Conservation (phyloP, 2,797 vertebrate species). For the Rhynchotus rufescens region DNA sequence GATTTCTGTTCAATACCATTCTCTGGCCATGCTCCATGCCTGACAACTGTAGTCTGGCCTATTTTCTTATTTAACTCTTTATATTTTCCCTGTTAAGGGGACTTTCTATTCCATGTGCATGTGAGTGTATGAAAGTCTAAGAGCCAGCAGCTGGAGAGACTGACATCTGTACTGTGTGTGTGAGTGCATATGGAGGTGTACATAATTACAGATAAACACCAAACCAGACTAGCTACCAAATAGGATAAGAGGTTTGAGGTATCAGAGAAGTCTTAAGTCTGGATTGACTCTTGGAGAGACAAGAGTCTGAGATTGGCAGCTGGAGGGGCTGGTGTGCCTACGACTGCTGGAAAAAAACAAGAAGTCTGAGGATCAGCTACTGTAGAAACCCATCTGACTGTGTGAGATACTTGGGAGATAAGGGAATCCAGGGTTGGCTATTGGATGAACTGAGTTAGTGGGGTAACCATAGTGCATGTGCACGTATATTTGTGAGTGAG, state of each 20-base stretch:
- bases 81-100: neutral
- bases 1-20: neutral
- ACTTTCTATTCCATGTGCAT: neutral
- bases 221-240: neutral
- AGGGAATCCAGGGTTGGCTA: neutral
- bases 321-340: neutral
- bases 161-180: neutral
- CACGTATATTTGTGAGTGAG: neutral
- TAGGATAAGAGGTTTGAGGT: neutral
- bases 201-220: neutral
- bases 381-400: neutral
- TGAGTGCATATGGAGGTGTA: neutral
- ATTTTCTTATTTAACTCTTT: neutral
- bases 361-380: neutral
- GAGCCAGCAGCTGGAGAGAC: neutral
- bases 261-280: neutral
- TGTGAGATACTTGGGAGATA: neutral
- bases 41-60: neutral
- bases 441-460: neutral
- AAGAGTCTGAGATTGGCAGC: neutral
- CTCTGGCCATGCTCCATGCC: fast-evolving
- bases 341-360: neutral
- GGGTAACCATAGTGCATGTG: neutral
- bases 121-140: neutral
- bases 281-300: neutral